Evolutionary conservation across 2,113 vertebrate genomes (phyloP).

Genomic region (Halichoerus grypus): DNA sequence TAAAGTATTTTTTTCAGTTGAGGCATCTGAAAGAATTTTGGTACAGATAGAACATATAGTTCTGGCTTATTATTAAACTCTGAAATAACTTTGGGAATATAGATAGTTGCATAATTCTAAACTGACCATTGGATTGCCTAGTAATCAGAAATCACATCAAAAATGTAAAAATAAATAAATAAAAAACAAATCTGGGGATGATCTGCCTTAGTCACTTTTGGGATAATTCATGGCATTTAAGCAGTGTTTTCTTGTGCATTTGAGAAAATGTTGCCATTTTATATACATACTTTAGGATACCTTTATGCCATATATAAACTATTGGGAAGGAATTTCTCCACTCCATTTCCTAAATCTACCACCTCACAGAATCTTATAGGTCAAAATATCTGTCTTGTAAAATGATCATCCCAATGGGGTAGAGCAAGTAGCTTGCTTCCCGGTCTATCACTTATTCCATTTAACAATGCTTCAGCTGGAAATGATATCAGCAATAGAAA

Average conservation of each 20-base stretch:
- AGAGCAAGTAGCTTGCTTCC: neutral
- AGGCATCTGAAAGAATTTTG: neutral
- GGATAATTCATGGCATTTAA: neutral
- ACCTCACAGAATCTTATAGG: neutral
- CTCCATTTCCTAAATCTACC: neutral
- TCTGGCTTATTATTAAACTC: slow-evolving; percentile 7
- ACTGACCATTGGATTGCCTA: neutral
- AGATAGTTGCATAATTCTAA: neutral
- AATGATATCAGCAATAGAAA: neutral
- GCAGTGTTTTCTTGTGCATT: neutral
- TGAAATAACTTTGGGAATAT: neutral
- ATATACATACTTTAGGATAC: neutral
- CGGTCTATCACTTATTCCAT: neutral
- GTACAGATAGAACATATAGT: neutral
- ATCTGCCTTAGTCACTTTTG: neutral
- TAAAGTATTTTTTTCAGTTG: neutral
- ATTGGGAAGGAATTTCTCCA: neutral
- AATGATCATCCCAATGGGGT: neutral
- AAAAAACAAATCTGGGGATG: neutral
- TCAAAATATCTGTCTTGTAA: neutral
- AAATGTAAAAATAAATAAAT: neutral
- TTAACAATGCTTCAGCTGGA: neutral
- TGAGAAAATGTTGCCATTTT: neutral
- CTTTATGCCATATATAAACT: neutral
- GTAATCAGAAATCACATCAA: neutral